phyloP scores from a whole-genome alignment of 1,140 invertebrate species.

The Phthorimaea operculella region DNA sequence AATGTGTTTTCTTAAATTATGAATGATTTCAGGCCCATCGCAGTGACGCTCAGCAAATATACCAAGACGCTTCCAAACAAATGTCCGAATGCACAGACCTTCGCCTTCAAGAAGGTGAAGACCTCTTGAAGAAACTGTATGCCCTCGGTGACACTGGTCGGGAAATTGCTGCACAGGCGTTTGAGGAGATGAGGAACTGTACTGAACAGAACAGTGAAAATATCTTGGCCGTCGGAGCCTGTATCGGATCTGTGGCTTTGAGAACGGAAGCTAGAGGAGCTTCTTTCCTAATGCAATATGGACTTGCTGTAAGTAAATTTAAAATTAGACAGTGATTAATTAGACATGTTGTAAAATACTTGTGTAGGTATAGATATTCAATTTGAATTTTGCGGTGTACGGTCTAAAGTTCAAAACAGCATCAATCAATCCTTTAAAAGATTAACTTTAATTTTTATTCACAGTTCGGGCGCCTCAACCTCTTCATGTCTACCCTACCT shows the following conservation, averaged over 20 bases:
- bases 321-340: too few species aligned
- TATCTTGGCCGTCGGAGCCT: slow-evolving; percentile 27
- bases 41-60: slow-evolving; percentile 24
- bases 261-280: slow-evolving; percentile 34
- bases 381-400: too few species aligned
- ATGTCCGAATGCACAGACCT: slow-evolving; percentile 34
- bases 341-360: too few species aligned
- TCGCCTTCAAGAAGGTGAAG: slow-evolving; percentile 26
- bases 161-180: slow-evolving; percentile 19
- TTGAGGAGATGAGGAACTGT: slow-evolving; percentile 34
- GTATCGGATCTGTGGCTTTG: slow-evolving; percentile 33
- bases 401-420: too few species aligned
- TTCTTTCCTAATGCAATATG: slow-evolving; percentile 30
- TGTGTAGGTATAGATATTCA: too few species aligned
- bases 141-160: slow-evolving; percentile 6
- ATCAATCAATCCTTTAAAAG: too few species aligned
- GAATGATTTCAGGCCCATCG: slow-evolving; percentile 23
- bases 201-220: slow-evolving; percentile 18
- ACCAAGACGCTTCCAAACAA: slow-evolving; percentile 27
- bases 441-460: slow-evolving; percentile 5
- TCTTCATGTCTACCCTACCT: slow-evolving; percentile 40
- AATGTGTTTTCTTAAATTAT: neutral
- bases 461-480: slow-evolving; percentile 46
- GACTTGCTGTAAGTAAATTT: slow-evolving; percentile 29
- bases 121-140: slow-evolving; percentile 24